These are phyloP conservation scores for Erebia aethiops DNA, from an alignment of 2,888 invertebrate species.

Conservation along the genomic window DNA sequence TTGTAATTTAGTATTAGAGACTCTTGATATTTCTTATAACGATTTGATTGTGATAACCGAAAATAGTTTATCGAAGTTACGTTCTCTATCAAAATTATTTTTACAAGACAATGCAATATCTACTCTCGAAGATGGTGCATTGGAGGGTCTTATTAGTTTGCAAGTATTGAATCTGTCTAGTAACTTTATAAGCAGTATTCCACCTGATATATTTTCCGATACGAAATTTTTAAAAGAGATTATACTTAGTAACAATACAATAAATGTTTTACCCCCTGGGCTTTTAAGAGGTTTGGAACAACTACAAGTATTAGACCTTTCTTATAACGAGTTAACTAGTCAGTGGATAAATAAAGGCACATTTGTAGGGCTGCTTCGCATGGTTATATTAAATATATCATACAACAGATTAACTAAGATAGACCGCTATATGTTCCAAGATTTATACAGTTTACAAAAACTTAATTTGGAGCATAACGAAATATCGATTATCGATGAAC, in stretches of 20 bases:
- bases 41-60: slow-evolving; percentile 87
- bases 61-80: slow-evolving; percentile 86
- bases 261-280: slow-evolving; percentile 88
- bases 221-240: slow-evolving; percentile 86
- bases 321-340: slow-evolving; percentile 87
- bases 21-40: slow-evolving; percentile 89
- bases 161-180: slow-evolving; percentile 90
- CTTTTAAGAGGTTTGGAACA: slow-evolving; percentile 88
- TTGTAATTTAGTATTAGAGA: slow-evolving; percentile 87
- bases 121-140: slow-evolving; percentile 87
- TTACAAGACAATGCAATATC: slow-evolving; percentile 90
- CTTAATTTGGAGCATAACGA: slow-evolving; percentile 88
- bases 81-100: slow-evolving; percentile 86
- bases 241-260: slow-evolving; percentile 89
- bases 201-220: slow-evolving; percentile 88
- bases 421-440: slow-evolving; percentile 87
- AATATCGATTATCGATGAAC: slow-evolving; percentile 86
- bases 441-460: slow-evolving; percentile 89
- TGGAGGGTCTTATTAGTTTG: slow-evolving; percentile 86
- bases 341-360: slow-evolving; percentile 89
- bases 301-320: slow-evolving; percentile 88
- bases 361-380: slow-evolving; percentile 87
- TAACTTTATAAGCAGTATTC: slow-evolving; percentile 89
- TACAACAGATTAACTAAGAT: slow-evolving; percentile 87
- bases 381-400: slow-evolving; percentile 89